These are phyloP conservation scores for Ryuthela nishihirai DNA, from an alignment of 2,888 invertebrate species.

Conservation along the genomic window DNA sequence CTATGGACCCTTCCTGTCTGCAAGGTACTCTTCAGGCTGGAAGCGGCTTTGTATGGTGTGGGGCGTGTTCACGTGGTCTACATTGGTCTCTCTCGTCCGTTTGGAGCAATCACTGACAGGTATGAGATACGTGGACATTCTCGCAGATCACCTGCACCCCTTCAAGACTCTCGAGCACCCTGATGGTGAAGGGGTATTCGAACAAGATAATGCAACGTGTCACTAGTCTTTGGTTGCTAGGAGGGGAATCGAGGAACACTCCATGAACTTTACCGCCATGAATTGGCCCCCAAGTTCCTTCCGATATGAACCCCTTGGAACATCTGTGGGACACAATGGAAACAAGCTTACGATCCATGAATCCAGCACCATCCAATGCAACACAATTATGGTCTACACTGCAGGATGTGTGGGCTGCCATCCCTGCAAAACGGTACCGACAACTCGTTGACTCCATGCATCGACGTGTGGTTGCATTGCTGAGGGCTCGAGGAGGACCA, in stretches of 20 bases:
- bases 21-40: neutral
- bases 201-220: slow-evolving; percentile 6
- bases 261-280: neutral
- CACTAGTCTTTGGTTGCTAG: neutral
- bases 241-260: slow-evolving; percentile 1
- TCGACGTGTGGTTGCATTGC: too few relatives aligned
- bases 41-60: neutral
- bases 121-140: slow-evolving; percentile 1
- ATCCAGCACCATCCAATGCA: too few relatives aligned
- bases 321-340: slow-evolving; percentile 2
- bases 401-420: too few relatives aligned
- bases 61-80: neutral
- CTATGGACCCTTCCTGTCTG: neutral
- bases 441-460: too few relatives aligned
- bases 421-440: too few relatives aligned
- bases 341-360: too few relatives aligned
- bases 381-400: too few relatives aligned
- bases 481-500: too few relatives aligned
- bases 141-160: slow-evolving; percentile 2
- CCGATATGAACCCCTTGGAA: neutral
- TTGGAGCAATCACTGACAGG: slow-evolving; percentile 1
- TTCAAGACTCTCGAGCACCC: slow-evolving; percentile 1
- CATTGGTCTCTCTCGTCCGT: neutral
- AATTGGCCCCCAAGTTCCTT: slow-evolving; percentile 1
- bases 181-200: neutral